A percentile compares a stretch with the other conserved stretches of the same genome.
Evolutionary conservation across 37 sponge, comb jelly and placozoan species (phyloP).

Genomic region (Ianthella basta): DNA sequence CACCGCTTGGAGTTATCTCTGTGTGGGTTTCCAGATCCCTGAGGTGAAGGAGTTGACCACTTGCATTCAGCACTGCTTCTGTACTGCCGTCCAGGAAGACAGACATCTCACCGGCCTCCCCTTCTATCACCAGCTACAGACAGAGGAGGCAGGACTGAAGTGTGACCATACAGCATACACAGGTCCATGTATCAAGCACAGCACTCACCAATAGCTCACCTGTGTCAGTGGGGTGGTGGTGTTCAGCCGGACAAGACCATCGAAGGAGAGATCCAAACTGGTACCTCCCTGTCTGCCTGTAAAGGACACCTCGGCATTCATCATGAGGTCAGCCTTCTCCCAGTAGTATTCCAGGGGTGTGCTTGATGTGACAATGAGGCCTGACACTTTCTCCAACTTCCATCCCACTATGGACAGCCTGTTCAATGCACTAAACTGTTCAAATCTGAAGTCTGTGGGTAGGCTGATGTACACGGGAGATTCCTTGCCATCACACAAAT

Average conservation of each 20-base stretch:
- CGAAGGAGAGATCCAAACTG: background rate
- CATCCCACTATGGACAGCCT: background rate
- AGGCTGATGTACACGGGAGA: constrained; percentile 20
- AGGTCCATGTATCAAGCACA: background rate
- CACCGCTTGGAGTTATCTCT: background rate
- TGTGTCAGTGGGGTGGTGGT: background rate
- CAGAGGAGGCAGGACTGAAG: background rate
- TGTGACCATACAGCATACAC: background rate
- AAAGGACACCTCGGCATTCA: background rate
- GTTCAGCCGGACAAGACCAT: background rate
- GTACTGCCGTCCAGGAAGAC: background rate
- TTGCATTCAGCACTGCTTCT: background rate
- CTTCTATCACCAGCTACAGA: background rate
- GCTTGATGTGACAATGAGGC: background rate
- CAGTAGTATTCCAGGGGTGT: background rate
- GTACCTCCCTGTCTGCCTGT: background rate
- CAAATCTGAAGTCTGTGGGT: background rate
- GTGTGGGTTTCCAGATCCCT: background rate
- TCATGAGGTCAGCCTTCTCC: background rate
- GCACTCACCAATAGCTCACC: background rate
- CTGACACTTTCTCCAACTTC: background rate
- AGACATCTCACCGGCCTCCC: background rate
- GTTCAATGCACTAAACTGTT: background rate
- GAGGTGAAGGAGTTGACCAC: constrained; percentile 1
- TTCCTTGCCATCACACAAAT: background rate